These are phyloP conservation scores for Bombus confusus DNA, from an alignment of 1,140 invertebrate species.

Conservation along the genomic window DNA sequence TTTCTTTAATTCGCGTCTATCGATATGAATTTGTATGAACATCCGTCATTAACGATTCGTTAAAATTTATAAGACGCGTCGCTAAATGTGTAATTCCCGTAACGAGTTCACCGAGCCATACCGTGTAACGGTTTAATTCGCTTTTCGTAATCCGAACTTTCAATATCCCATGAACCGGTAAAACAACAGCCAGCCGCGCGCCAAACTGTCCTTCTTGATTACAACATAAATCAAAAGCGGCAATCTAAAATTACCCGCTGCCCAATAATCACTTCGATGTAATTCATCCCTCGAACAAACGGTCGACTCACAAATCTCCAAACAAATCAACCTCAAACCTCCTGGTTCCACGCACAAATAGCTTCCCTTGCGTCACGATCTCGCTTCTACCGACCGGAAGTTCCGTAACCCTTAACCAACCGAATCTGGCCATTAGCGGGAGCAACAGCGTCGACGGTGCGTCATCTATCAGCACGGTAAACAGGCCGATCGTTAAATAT, in stretches of 20 bases:
- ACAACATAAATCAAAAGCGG: not conserved
- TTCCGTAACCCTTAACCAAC: conserved; percentile 20
- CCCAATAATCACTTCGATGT: not conserved
- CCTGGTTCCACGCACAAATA: not conserved
- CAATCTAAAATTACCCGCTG: not conserved
- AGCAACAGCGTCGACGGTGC: conserved; percentile 7
- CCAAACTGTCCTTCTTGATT: not conserved
- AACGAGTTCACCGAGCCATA: no score
- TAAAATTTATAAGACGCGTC: not conserved
- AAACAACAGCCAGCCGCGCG: not conserved
- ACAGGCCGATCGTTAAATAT: conserved; percentile 25
- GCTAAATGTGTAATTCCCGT: no score
- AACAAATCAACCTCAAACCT: not conserved
- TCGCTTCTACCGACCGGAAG: not conserved
- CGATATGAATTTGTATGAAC: not conserved
- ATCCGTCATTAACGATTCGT: not conserved
- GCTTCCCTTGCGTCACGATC: not conserved
- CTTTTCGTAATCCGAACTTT: not conserved
- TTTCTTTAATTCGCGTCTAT: not conserved
- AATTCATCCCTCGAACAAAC: not conserved
- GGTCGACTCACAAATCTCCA: not conserved
- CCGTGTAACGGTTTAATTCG: not conserved
- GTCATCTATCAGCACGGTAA: conserved; percentile 16
- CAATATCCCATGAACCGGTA: not conserved
- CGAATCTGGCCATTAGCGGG: conserved; percentile 17